Conservation (phyloP, 1,140 invertebrate species). For the Pogonus chalceus region DNA sequence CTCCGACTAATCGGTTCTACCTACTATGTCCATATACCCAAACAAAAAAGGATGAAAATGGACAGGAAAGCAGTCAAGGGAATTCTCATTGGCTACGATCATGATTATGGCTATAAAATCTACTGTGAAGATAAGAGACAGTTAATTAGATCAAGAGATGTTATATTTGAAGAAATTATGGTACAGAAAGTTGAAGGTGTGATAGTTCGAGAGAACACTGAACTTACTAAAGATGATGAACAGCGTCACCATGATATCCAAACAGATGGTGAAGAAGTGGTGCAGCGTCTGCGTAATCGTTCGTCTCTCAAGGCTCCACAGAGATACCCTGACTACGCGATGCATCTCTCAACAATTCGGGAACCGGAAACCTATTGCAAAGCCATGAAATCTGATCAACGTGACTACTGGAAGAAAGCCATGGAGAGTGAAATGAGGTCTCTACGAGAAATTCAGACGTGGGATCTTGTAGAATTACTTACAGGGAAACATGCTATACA, state of each 20-base stretch:
- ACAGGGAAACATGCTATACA: constrained; percentile 11
- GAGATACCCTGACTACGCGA: background rate
- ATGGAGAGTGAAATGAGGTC: constrained; percentile 15
- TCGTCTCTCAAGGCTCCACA: background rate
- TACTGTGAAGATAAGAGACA: background rate
- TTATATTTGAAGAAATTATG: background rate
- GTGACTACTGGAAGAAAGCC: constrained; percentile 11
- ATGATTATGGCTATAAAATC: background rate
- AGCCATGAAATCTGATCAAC: constrained; percentile 7
- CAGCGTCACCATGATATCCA: background rate
- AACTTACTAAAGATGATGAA: background rate
- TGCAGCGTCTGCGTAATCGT: background rate
- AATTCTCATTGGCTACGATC: constrained; percentile 17
- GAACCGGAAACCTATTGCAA: constrained; percentile 3
- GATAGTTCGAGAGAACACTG: background rate
- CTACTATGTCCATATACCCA: constrained; percentile 20
- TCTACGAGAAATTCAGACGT: constrained; percentile 15
- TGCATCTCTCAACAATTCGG: background rate
- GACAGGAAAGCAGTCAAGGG: constrained; percentile 17
- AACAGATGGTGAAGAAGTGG: background rate
- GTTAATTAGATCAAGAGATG: background rate
- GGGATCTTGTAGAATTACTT: constrained; percentile 13
- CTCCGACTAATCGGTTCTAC: constrained; percentile 22
- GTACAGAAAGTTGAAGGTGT: background rate
- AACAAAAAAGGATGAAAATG: constrained; percentile 17